A percentile compares a stretch with the other conserved stretches of the same genome.
Conservation (phyloP, 2,888 invertebrate species). For the Globia sparganii region DNA sequence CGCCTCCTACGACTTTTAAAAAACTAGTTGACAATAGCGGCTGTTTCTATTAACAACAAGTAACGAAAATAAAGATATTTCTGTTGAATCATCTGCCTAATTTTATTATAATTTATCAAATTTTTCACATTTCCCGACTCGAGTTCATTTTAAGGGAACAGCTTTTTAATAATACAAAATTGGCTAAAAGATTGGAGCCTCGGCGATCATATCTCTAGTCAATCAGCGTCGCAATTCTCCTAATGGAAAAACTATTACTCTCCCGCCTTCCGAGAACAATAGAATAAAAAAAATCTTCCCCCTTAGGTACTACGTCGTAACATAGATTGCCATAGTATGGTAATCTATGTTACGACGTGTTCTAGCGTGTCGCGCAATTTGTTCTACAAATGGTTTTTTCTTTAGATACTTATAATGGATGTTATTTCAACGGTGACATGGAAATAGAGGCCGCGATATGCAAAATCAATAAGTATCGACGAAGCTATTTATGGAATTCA, state of each 20-base stretch:
- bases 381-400: conserved; percentile 73
- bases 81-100: conserved; percentile 16
- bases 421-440: conserved; percentile 22
- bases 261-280: conserved; percentile 71
- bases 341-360: conserved; percentile 76
- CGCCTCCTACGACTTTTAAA: not conserved
- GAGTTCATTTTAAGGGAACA: conserved; percentile 46
- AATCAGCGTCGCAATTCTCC: conserved; percentile 72
- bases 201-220: conserved; percentile 67
- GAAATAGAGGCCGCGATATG: conserved; percentile 7
- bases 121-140: conserved; percentile 43
- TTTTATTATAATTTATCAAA: conserved; percentile 48
- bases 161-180: conserved; percentile 55
- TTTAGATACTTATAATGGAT: conserved; percentile 40
- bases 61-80: conserved; percentile 17
- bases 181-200: conserved; percentile 50
- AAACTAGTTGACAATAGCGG: not conserved
- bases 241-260: conserved; percentile 81
- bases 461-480: conserved; percentile 40
- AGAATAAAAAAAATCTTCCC: conserved; percentile 67
- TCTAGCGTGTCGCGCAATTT: conserved; percentile 73
- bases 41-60: conserved; percentile 12
- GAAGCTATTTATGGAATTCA: conserved; percentile 22
- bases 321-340: too few species aligned
- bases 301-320: conserved; percentile 56